Base-by-base conservation (phyloP, 2,888 invertebrate genomes). In the Archips xylosteana region DNA sequence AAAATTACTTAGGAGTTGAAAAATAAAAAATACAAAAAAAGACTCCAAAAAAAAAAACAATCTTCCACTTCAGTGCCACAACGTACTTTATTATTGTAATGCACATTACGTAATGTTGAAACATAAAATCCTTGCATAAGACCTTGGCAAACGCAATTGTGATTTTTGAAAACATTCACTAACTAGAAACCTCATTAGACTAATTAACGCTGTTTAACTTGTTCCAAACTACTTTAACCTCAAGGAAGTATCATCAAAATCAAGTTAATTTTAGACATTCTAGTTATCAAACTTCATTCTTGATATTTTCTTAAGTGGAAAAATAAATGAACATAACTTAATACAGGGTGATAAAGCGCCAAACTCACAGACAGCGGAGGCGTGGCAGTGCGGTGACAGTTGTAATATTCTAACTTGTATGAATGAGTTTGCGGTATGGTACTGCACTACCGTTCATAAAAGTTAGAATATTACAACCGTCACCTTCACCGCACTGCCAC, bases 91-190 rank as follows among this genome's bases (percentile, higher is more conserved):
- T 12, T 15, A 6, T 62, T 42, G 12, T 23, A 45, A 62, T 42
- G 34, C 34, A 34, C 9, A 42, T 69, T 73, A 64, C 67, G 32
- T 10, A 63, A 67, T 34, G 9, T 54, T 62, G 45, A 61, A 62
- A 42, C 32, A 39, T 23, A 15, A 23, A 54, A 72, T 65, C 47
- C 49, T 69, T 73, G 63, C 73, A 64, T 64, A 63, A 73, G 63
- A 23, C 73, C 68, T 72, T 72, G 72, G 68, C 59, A 68, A 51
- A 59, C 63, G 51, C 54, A 32, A 47, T 51, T 12, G 36, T 51
- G 62, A 71, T 64, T 57, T 69, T 59, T 49, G 47, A 23, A 57
- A 65, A 34, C 66, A 69, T 63, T 64, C 39, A 59, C 73, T 60
- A 49, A 73, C 15, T 36, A 45, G 62, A 51, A 10, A 15, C 39